A percentile compares a stretch with the other conserved stretches of the same genome.
These are phyloP conservation scores for Maniola jurtina DNA, from an alignment of 1,140 invertebrate genomes.

Conservation along the genomic window DNA sequence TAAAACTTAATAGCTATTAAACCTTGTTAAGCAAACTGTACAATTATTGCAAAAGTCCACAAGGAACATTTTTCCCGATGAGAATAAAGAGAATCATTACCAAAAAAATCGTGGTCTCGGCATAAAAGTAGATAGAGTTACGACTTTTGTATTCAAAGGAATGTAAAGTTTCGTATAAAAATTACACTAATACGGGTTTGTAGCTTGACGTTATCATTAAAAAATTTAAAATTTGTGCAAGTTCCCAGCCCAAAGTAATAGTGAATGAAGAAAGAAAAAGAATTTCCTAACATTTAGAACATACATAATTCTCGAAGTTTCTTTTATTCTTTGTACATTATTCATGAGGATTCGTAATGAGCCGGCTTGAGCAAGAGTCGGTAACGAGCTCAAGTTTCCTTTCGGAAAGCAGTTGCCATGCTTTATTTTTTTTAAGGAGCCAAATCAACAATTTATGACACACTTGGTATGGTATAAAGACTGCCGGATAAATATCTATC, in stretches of 20 bases:
- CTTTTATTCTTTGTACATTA: constrained; percentile 69
- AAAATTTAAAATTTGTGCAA: background rate
- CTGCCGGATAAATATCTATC: background rate
- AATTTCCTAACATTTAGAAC: background rate
- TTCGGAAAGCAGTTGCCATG: constrained; percentile 32
- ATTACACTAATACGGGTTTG: background rate
- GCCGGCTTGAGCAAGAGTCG: constrained; percentile 54
- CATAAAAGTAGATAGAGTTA: no score
- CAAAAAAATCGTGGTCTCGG: no score
- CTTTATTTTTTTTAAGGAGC: constrained; percentile 2
- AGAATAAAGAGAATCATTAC: no score
- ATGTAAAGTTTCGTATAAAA: background rate
- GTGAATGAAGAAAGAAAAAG: background rate
- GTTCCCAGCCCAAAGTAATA: background rate
- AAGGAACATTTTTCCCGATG: no score
- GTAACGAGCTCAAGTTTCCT: constrained; percentile 62
- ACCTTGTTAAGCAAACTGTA: no score
- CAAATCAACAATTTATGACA: background rate
- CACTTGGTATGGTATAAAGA: background rate
- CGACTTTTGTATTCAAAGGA: background rate
- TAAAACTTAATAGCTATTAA: no score
- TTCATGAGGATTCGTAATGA: constrained; percentile 71
- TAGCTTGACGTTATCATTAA: background rate
- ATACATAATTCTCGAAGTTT: constrained; percentile 29
- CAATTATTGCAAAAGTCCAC: no score